Percentiles rank a stretch among this genome's conserved stretches.
These are phyloP conservation scores for Xestia sexstrigata DNA, from an alignment of 2,888 invertebrate genomes.

Conservation along the genomic window DNA sequence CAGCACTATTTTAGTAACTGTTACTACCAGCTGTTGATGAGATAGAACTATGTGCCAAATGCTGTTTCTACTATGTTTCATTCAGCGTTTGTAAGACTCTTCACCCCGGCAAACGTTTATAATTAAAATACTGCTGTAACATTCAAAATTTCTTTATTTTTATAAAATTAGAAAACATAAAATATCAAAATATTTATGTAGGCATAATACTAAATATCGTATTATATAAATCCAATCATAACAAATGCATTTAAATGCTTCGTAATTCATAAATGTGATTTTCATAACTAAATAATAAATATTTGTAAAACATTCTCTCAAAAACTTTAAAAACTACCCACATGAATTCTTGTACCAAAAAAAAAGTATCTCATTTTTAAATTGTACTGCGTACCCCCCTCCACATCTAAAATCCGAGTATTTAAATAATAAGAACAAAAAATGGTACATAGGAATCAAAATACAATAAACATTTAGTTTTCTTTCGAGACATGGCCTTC, in stretches of 20 bases:
- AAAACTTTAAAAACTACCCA: conserved; percentile 12
- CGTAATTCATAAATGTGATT: conserved; percentile 30
- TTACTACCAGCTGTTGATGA: conserved; percentile 12
- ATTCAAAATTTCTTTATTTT: conserved; percentile 50
- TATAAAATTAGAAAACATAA: conserved; percentile 54
- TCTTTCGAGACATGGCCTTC: conserved; percentile 52
- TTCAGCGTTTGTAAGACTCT: background rate
- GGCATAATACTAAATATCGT: conserved; percentile 43
- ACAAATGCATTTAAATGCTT: conserved; percentile 44
- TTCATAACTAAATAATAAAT: conserved; percentile 24
- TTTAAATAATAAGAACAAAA: background rate
- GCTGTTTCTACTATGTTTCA: conserved; percentile 1
- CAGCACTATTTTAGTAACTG: conserved; percentile 27
- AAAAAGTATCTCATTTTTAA: conserved; percentile 4
- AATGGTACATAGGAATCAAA: background rate
- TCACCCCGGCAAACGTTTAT: background rate
- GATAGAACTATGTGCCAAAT: conserved; percentile 39
- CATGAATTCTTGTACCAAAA: conserved; percentile 8
- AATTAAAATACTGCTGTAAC: conserved; percentile 19
- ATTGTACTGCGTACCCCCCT: background rate
- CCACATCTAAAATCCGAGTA: background rate
- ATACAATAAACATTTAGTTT: conserved; percentile 16
- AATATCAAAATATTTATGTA: conserved; percentile 30
- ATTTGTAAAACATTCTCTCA: conserved; percentile 29
- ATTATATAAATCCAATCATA: conserved; percentile 37